These are phyloP conservation scores for Dallia pectoralis DNA, from an alignment of 2,797 vertebrate genomes.

Conservation along the genomic window DNA sequence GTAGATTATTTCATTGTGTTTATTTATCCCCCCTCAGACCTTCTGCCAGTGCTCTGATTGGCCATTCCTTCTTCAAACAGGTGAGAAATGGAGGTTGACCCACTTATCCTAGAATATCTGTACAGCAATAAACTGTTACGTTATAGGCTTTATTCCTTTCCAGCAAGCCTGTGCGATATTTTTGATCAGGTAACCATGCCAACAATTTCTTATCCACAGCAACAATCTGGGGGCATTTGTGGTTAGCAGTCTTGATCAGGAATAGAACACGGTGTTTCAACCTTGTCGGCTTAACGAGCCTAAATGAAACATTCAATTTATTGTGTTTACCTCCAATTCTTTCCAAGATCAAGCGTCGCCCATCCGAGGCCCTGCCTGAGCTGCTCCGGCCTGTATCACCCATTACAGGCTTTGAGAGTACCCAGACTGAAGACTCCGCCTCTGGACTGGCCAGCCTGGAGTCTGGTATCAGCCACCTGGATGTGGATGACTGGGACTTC, in stretches of 20 bases:
- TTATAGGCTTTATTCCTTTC: background rate
- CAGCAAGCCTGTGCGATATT: background rate
- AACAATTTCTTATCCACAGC: no score
- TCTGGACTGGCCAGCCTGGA: conserved; percentile 86
- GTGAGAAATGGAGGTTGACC: conserved; percentile 63
- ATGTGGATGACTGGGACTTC: conserved; percentile 98
- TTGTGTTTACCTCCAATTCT: background rate
- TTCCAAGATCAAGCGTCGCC: conserved; percentile 87
- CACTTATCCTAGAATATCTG: background rate
- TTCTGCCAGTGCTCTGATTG: conserved; percentile 82
- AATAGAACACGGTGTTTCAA: no score
- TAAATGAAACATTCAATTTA: background rate
- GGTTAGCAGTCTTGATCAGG: no score
- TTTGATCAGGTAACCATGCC: no score
- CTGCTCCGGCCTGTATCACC: conserved; percentile 86
- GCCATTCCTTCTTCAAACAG: conserved; percentile 98
- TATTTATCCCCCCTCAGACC: conserved; percentile 74
- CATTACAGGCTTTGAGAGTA: conserved; percentile 79
- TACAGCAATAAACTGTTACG: background rate
- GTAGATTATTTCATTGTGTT: background rate
- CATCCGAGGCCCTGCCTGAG: conserved; percentile 90
- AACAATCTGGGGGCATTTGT: no score
- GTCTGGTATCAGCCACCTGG: conserved; percentile 87
- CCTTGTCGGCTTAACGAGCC: no score
- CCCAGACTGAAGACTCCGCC: conserved; percentile 71